These are phyloP conservation scores for Diadophis punctatus DNA, from an alignment of 2,113 vertebrate species.

Conservation along the genomic window DNA sequence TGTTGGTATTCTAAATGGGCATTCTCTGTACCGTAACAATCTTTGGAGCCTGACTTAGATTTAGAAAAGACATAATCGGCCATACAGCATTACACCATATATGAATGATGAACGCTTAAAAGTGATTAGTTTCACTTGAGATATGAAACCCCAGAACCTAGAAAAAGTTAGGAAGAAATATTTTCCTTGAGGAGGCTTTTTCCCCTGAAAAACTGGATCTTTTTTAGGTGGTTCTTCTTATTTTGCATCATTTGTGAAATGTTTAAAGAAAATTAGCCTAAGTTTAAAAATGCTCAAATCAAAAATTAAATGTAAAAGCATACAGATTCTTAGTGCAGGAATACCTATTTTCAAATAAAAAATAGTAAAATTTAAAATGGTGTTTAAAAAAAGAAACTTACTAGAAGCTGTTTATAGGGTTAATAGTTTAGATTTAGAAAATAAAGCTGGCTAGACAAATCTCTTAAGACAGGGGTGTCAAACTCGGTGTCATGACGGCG, in stretches of 20 bases:
- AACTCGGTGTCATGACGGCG: no score
- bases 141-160: background rate
- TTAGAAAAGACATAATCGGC: background rate
- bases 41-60: background rate
- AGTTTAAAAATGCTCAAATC: background rate
- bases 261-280: background rate
- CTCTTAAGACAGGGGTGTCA: background rate
- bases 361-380: background rate
- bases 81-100: background rate
- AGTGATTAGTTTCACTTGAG: background rate
- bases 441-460: background rate
- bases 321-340: background rate
- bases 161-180: background rate
- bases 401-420: background rate
- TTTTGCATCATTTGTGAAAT: background rate
- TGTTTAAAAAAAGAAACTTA: background rate
- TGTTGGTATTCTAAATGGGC: background rate
- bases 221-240: background rate
- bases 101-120: no score
- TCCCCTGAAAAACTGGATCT: background rate
- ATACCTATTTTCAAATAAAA: background rate
- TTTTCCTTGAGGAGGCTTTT: background rate
- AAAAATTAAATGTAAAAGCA: background rate
- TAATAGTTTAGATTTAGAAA: background rate
- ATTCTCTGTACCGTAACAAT: background rate